Percentiles rank a stretch among this genome's conserved stretches.
Conservation (phyloP, 2,113 vertebrate genomes). For the Vulpes ferrilata region DNA sequence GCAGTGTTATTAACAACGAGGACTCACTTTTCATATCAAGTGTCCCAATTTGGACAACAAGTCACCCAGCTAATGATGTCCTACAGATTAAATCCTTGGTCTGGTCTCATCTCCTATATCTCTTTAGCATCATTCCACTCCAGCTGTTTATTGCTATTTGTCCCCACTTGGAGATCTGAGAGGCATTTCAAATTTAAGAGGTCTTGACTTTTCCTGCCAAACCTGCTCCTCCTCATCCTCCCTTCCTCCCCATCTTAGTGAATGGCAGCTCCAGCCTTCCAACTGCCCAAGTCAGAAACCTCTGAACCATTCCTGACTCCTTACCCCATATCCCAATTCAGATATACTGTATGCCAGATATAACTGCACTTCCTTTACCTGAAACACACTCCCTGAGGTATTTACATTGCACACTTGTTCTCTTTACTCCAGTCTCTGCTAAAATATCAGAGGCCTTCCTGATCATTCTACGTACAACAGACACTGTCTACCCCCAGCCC, state of each 20-base stretch:
- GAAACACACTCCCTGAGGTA: not conserved
- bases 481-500: not conserved
- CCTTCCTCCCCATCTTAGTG: not conserved
- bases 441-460: not conserved
- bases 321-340: not conserved
- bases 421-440: not conserved
- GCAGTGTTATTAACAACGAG: not conserved
- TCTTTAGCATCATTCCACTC: not conserved
- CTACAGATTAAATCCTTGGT: not conserved
- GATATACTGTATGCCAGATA: too few species aligned
- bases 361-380: not conserved
- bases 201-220: not conserved
- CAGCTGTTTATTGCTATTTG: not conserved
- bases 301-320: not conserved
- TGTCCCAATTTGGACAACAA: not conserved
- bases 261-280: not conserved
- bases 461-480: not conserved
- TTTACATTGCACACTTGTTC: not conserved
- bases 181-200: not conserved
- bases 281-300: not conserved
- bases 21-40: not conserved
- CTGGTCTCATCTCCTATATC: not conserved
- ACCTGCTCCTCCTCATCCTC: not conserved
- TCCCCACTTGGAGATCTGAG: not conserved
- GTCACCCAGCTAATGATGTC: not conserved